Evolutionary conservation across 2,888 invertebrate genomes (phyloP).

Genomic region (Nemoura dubitans): DNA sequence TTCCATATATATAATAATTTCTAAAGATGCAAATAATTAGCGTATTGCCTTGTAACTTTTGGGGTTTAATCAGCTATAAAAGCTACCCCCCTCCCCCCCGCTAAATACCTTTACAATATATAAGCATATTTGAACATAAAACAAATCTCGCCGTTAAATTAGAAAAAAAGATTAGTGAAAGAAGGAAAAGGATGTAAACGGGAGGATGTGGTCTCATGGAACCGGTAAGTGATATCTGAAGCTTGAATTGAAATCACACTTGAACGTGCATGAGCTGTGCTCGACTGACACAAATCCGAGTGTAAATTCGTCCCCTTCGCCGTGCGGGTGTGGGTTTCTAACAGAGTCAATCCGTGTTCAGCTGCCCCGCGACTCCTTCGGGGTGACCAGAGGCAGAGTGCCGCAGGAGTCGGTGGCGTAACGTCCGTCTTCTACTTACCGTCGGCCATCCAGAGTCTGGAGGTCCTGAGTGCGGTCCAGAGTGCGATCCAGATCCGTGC

Average conservation of each 20-base stretch:
- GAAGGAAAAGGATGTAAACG: not conserved
- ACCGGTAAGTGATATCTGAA: not conserved
- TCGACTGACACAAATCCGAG: not conserved
- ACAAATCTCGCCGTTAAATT: not conserved
- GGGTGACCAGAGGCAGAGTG: not conserved
- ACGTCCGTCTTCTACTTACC: conserved; percentile 16
- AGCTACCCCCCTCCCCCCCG: no score
- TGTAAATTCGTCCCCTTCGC: not conserved
- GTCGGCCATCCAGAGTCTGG: not conserved
- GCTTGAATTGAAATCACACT: not conserved
- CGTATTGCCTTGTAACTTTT: not conserved
- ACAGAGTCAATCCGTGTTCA: not conserved
- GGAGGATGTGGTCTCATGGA: not conserved
- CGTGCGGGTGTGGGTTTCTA: not conserved
- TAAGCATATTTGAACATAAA: no score
- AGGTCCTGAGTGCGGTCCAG: not conserved
- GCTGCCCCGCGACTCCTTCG: not conserved
- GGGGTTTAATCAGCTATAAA: not conserved
- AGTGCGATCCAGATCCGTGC: no score
- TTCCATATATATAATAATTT: no score
- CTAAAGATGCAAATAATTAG: not conserved
- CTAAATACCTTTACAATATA: no score
- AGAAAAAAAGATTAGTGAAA: not conserved
- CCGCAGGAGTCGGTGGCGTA: not conserved
- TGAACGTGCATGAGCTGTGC: not conserved